Base-by-base conservation (phyloP, 2,797 vertebrate genomes). In the Etheostoma nigrum region DNA sequence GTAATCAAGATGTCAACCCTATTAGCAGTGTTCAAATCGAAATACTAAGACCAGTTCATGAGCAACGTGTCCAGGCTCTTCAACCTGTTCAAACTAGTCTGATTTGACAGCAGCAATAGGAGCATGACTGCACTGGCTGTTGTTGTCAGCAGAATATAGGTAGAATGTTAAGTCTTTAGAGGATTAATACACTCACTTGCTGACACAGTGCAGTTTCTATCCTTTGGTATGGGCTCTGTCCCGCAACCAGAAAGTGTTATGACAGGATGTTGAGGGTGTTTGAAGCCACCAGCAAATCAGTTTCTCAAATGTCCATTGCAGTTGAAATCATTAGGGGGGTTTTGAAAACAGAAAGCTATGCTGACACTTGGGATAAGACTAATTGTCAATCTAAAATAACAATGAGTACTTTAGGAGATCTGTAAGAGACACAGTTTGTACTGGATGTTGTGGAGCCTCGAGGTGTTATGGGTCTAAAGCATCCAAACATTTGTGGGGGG, bases 121-220 rank as follows among this genome's bases (percentile, higher is more conserved):
- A 44, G 13, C 19, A 11, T 52, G 67, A 74, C 55, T 44, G 51
- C 5, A 5, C 1, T 10, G 23, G 30, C 51, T 69, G 27, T 54
- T 52, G 27, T 45, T 40, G 27, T 78, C 44, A 81, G 73, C 67
- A 82, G 61, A 73, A 72, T 64, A 52, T 15, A 9, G 61, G 59
- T 18, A 49, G 14, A 16, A 51, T 55, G 33, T 73, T 64, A 57
- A 54, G 48, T 57, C 61, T 61, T 70, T 11, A 25, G 19, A 59
- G 40, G 33, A 55, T 64, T 76, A 76, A 72, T 67, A 19, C 30
- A 16, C 30, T 5, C 1, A 16, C 6, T 30, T 80, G 70, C 78
- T 67, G 40, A 86, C 18, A 51, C 52, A 21, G n/a, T 54, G 59
- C 57, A 73, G 14, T 60, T 73, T 66, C 42, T 76, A 8, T 72